Evolutionary conservation across 2,888 invertebrate species (phyloP).

Genomic region (Troides helena): DNA sequence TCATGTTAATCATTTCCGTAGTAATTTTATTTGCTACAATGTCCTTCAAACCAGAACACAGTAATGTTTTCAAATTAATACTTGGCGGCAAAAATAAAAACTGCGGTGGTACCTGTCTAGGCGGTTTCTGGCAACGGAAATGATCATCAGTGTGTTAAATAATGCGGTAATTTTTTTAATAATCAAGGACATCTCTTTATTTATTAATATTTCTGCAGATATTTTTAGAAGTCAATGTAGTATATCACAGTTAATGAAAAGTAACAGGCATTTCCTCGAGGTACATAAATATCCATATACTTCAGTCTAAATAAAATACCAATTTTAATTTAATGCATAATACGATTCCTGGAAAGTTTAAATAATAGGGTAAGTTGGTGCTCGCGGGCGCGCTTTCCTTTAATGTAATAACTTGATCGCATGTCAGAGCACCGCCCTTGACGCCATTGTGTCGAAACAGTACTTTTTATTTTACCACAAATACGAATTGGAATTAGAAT

Average conservation of each 20-base stretch:
- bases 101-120: too few species aligned
- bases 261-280: neutral
- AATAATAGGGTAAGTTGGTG: constrained; percentile 61
- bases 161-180: too few species aligned
- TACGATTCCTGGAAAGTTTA: constrained; percentile 67
- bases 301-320: constrained; percentile 31
- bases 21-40: too few species aligned
- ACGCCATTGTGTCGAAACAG: constrained; percentile 80
- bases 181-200: too few species aligned
- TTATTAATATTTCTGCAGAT: too few species aligned
- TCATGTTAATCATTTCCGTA: too few species aligned
- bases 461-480: constrained; percentile 78
- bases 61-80: too few species aligned
- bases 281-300: constrained; percentile 5
- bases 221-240: neutral
- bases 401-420: constrained; percentile 81
- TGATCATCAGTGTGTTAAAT: too few species aligned
- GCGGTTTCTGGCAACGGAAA: too few species aligned
- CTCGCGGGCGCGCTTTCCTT: constrained; percentile 74
- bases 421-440: constrained; percentile 80
- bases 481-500: constrained; percentile 80
- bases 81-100: too few species aligned
- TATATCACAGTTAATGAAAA: neutral
- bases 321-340: constrained; percentile 51
- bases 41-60: too few species aligned